Conservation (phyloP, 2,113 vertebrate genomes). For the Acanthochromis polyacanthus region DNA sequence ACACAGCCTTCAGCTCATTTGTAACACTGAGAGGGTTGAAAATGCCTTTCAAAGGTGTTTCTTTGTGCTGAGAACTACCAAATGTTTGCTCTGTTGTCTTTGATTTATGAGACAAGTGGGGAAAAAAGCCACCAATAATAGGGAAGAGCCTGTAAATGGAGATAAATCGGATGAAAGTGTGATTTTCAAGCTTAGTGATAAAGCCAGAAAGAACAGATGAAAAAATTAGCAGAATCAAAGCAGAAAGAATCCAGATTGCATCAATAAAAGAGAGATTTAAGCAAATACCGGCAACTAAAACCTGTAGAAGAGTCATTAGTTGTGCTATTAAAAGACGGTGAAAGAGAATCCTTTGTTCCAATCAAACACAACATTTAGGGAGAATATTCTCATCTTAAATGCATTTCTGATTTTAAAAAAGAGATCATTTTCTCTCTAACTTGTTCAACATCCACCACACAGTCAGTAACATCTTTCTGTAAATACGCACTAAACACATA, state of each 20-base stretch:
- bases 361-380: constrained; percentile 10
- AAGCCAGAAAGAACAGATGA: constrained; percentile 10
- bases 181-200: constrained; percentile 11
- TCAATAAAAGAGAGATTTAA: constrained; percentile 7
- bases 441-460: constrained; percentile 29
- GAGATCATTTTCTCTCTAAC: neutral
- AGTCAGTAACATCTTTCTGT: constrained; percentile 16
- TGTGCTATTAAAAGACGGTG: neutral
- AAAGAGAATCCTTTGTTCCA: constrained; percentile 4
- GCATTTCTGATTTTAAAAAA: constrained; percentile 12
- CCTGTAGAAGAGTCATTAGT: neutral
- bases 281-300: constrained; percentile 4
- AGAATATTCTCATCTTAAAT: constrained; percentile 9
- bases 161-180: constrained; percentile 13
- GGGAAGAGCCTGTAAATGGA: constrained; percentile 18
- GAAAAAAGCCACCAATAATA: constrained; percentile 38
- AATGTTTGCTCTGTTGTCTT: neutral
- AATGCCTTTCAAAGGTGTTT: constrained; percentile 22
- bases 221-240: neutral
- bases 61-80: neutral
- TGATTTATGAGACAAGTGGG: constrained; percentile 4
- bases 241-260: constrained; percentile 11
- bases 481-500: constrained; percentile 30
- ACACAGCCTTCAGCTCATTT: constrained; percentile 24
- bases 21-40: constrained; percentile 11